Evolutionary conservation across 2,113 vertebrate species (phyloP).

Genomic region (Anser cygnoides): DNA sequence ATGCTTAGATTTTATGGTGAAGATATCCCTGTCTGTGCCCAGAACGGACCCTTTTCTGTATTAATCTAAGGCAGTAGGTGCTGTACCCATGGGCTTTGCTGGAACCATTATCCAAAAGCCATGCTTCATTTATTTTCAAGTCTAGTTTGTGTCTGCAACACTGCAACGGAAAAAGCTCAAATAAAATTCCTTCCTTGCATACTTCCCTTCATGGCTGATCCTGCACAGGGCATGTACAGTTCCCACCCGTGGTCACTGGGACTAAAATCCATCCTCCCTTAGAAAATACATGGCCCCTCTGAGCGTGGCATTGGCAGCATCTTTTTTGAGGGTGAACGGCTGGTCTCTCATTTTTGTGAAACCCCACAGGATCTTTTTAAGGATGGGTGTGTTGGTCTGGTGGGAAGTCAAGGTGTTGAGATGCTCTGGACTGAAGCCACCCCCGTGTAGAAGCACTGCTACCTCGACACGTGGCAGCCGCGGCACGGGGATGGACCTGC

Average conservation of each 20-base stretch:
- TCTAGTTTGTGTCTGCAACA: not conserved
- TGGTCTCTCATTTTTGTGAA: not conserved
- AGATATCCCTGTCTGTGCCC: not conserved
- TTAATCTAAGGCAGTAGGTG: rapidly evolving
- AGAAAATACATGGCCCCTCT: rapidly evolving
- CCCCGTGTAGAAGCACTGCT: rapidly evolving
- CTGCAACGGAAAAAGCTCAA: not conserved
- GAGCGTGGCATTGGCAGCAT: not conserved
- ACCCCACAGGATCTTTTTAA: not conserved
- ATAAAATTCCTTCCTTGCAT: not conserved
- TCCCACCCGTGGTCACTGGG: not conserved
- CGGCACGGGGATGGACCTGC: rapidly evolving
- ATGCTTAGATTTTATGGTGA: not conserved
- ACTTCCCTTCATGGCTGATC: not conserved
- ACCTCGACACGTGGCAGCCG: rapidly evolving
- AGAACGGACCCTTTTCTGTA: not conserved
- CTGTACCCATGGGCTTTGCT: not conserved
- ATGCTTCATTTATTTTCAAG: not conserved
- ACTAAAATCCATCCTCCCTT: not conserved
- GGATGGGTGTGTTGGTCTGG: rapidly evolving
- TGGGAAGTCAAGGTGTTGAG: not conserved
- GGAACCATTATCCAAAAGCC: not conserved
- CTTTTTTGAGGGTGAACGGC: not conserved
- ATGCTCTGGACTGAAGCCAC: not conserved
- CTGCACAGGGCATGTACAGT: not conserved